Percentiles rank a stretch among this genome's conserved stretches.
phyloP scores from a whole-genome alignment of 2,113 vertebrate genomes.

The Hepsetus odoe region DNA sequence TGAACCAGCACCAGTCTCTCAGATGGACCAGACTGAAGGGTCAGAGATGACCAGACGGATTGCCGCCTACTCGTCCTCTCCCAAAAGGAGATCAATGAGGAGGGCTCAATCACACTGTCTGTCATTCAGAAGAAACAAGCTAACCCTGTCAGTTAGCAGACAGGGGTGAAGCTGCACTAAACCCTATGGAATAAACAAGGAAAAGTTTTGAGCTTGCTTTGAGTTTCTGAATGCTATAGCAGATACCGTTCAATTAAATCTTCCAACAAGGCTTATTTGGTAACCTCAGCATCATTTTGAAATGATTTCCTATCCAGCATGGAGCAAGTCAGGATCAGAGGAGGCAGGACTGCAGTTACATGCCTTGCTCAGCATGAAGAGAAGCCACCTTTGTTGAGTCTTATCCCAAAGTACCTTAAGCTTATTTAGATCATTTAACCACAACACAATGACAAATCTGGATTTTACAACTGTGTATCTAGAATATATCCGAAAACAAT shows the following conservation, averaged over 20 bases:
- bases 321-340: not conserved
- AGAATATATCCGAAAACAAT: not conserved
- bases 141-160: not conserved
- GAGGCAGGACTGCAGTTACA: not conserved
- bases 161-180: not conserved
- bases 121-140: constrained; percentile 17
- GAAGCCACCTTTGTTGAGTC: not conserved
- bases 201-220: no score
- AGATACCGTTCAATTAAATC: not conserved
- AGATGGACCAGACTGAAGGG: constrained; percentile 2
- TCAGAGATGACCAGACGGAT: constrained; percentile 16
- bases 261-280: not conserved
- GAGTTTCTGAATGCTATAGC: not conserved
- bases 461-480: not conserved
- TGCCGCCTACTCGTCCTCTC: not conserved
- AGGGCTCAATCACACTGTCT: not conserved
- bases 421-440: not conserved
- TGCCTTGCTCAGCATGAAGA: not conserved
- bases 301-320: no score
- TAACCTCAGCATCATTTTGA: not conserved
- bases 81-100: constrained; percentile 3
- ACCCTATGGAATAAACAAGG: no score
- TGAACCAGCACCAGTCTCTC: constrained; percentile 18
- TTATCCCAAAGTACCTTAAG: not conserved
- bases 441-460: not conserved